Percentiles rank a stretch among this genome's conserved stretches.
phyloP scores from a whole-genome alignment of 1,140 invertebrate species.

The Drosophila gunungcola region DNA sequence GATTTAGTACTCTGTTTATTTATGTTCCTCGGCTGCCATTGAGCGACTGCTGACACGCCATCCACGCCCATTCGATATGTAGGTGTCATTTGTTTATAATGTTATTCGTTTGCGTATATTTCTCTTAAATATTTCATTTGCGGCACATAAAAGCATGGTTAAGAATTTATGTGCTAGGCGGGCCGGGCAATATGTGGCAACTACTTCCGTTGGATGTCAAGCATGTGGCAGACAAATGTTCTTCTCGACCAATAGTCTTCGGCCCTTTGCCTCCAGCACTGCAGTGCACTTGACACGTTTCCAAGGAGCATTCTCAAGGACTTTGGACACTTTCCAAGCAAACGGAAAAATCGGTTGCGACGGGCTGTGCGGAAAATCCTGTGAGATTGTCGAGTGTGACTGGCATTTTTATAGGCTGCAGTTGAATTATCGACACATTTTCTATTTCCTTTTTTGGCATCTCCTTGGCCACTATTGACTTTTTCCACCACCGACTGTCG shows the following conservation, averaged over 20 bases:
- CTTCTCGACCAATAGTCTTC: constrained; percentile 16
- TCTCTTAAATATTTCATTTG: constrained; percentile 51
- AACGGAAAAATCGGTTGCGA: constrained; percentile 14
- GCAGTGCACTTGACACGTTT: constrained; percentile 79
- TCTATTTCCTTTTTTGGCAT: constrained; percentile 14
- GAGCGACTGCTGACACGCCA: constrained; percentile 68
- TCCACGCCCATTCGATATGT: constrained; percentile 41
- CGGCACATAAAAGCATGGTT: constrained; percentile 49
- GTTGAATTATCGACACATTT: constrained; percentile 56
- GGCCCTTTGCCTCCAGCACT: constrained; percentile 25
- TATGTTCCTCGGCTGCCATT: constrained; percentile 59
- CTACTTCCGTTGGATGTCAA: constrained; percentile 51
- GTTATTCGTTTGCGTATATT: constrained; percentile 21
- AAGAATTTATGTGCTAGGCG: constrained; percentile 48
- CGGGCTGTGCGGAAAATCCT: constrained; percentile 1
- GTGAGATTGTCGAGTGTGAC: constrained; percentile 34
- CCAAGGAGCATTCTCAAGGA: constrained; percentile 20
- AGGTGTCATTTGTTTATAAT: constrained; percentile 57
- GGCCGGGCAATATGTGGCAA: constrained; percentile 41
- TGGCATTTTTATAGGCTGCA: constrained; percentile 70
- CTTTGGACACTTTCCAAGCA: constrained; percentile 50
- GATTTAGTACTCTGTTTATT: constrained; percentile 69
- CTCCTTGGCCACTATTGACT: constrained; percentile 58
- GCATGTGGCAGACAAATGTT: constrained; percentile 57
- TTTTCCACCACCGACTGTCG: constrained; percentile 20